Base-by-base conservation (phyloP, 2,888 invertebrate species). In the Amphipyra berbera region DNA sequence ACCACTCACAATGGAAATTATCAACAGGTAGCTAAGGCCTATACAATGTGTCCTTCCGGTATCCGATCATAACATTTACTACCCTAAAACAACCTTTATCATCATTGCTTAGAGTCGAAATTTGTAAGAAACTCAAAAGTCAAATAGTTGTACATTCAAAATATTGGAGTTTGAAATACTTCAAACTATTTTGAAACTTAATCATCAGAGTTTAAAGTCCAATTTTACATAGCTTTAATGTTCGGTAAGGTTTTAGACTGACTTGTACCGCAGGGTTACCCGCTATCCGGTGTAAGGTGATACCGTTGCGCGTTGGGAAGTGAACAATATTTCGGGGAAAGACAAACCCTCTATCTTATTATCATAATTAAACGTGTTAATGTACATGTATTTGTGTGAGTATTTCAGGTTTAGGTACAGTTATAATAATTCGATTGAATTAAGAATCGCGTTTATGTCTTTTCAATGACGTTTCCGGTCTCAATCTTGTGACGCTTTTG, bases 281-380 rank as follows among this genome's bases (percentile, higher is more conserved):
- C 85, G 85, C 81, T 88, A 92, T 93, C 93, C 93, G 91, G 92
- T 90, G 92, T 92, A 93, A 93, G 84, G 68, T 86, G 89, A 93
- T 87, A 90, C 88, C 93, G 92, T 93, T 93, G 93, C 93, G 93
- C 93, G 92, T 93, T 93, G 93, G 93, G 93, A 93, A 91, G 86
- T 87, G 82, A 81, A 73, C 79, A 78, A 76, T 82, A 84, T 88
- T 88, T 86, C 73, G 79, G 82, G 75, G 76, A 81, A 82, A 83
- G 82, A 82, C 74, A 82, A 85, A 85, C 81, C 83, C 76, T 82
- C 66, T 62, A 69, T 78, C 56, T 63, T 73, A 82, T 82, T 83
- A 79, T 79, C 72, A 77, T 78, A 81, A 74, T 80, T 74, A 73
- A 61, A 72, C 61, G 45, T 72, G 56, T 47, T 71, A 58, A 66